Base-by-base conservation (phyloP, 2,888 invertebrate genomes). In the Cosmorhoe ocellata region DNA sequence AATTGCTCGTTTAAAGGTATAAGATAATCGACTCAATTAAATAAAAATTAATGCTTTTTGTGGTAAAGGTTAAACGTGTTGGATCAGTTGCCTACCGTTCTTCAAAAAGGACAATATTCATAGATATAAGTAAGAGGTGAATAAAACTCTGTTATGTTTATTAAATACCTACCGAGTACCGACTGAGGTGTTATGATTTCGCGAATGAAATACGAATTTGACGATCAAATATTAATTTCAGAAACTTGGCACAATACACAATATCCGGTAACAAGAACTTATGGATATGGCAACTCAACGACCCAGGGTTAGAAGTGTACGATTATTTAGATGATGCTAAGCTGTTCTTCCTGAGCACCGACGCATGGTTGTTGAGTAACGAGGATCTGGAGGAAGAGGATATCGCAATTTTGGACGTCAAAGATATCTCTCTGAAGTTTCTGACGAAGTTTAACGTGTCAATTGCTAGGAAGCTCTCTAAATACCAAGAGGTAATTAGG, bases 401-500 rank as follows among this genome's bases (percentile, higher is more conserved):
- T 40, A 63, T 84, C 0, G 77, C 76, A 0, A n/a, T 88, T 0
- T 45, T 89, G 64, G 89, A 89, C 51, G 80, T 75, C 0, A 87
- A 85, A 47, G 88, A 88, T 51, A 63, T 89, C 7, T 72, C 78
- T 0, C 61, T 89, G 7, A 88, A 79, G 63, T 82, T 86, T 32
- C 39, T 82, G 53, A 91, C 79, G 36, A 95, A 94, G 45, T 92
- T 94, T 63, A 92, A 93, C 69, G 69, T 94, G 12, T 93, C 94
- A 0, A 67, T 94, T 47, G 94, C 94, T 0, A 92, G 91, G 60
- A 84, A 92, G 58, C 84, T 94, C 30, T 77, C 92, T 2, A 92
- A 93, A 62, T 94, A 93, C 65, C 92, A 93, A 71, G 93, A 93
- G 84, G 83, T 86, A n/a, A n/a, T n/a, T n/a, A n/a, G n/a, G n/a